Evolutionary conservation across 2,888 invertebrate genomes (phyloP), one percentile per base, ranked within the genome.

Genomic region (Scaeva pyrastri): DNA sequence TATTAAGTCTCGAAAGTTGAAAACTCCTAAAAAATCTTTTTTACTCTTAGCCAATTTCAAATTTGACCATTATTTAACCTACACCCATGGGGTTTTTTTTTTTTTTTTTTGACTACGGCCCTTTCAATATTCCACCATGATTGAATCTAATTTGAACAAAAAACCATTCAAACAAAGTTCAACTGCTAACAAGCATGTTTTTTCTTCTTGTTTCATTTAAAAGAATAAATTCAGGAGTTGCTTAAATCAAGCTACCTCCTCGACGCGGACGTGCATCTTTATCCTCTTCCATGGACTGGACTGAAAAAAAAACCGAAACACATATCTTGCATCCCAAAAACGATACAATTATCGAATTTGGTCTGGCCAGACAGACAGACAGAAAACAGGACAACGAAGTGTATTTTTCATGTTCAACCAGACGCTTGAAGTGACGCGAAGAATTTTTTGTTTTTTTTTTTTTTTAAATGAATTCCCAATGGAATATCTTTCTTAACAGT

Each of bases 341-440:
- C 72, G 60, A 82, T 73, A 83, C 78, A 78, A 83, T 83, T 78
- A 73, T 62, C 72, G 45, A 78, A 45, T 73, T 82, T 26, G 50
- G 23, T 19, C n/a, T n/a, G n/a, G n/a, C n/a, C n/a, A n/a, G n/a
- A n/a, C n/a, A n/a, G n/a, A n/a, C 36, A 60, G 41, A 12, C 36
- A 50, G 64, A 55, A 21, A 10, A 52, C 52, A 52, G 68, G 68
- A 77, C 52, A 55, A 50, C 50, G 31, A 41, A 26, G 71, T 62
- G 21, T 45, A 43, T 52, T 62, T 45, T n/a, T 31, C 48, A 48
- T 41, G 72, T 60, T 21, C 52, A 52, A 39, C 52, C 52, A 60
- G 68, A 62, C 72, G 60, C 68, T 77, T 68, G 62, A 77, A 68
- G 72, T 68, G 77, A 60, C 64, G 60, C 45, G 21, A 78, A 14